Conservation (phyloP, 1,140 invertebrate genomes). For the Hyposmocoma kahamanoa region DNA sequence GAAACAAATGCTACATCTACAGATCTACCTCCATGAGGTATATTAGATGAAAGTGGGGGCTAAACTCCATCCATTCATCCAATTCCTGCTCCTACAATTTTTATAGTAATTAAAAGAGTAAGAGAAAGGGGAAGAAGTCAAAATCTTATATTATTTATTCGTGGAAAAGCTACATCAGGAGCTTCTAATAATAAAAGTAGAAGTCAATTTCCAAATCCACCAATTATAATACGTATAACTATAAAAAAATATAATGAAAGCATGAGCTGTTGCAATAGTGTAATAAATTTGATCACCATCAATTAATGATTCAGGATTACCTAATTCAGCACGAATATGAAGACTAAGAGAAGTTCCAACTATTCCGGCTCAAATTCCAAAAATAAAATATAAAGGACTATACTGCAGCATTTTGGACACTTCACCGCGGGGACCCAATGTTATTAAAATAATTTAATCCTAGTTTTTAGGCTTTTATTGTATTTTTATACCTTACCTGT, state of each 20-base stretch:
- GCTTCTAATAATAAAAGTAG: constrained; percentile 79
- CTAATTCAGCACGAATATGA: constrained; percentile 81
- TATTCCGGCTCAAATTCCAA: constrained; percentile 79
- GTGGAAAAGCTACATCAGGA: constrained; percentile 85
- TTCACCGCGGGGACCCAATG: no score
- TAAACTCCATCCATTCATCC: constrained; percentile 78
- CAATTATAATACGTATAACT: constrained; percentile 85
- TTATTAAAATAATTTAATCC: no score
- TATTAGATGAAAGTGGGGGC: constrained; percentile 78
- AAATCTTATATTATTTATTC: constrained; percentile 87
- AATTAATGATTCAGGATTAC: constrained; percentile 75
- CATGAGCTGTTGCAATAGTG: constrained; percentile 81
- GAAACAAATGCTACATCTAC: no score
- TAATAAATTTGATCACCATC: constrained; percentile 83
- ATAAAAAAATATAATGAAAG: constrained; percentile 87
- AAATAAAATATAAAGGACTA: constrained; percentile 85
- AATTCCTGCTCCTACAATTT: constrained; percentile 75
- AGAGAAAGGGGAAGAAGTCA: constrained; percentile 79
- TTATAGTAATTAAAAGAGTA: constrained; percentile 74
- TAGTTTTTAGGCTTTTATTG: no score
- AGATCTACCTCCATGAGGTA: no score
- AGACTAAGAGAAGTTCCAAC: constrained; percentile 77
- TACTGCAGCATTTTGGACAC: no score
- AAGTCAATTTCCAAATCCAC: constrained; percentile 86
- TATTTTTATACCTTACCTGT: no score